Evolutionary conservation across 2,113 vertebrate species (phyloP), one percentile per base, ranked within the genome.

Genomic region (Piaya cayana): DNA sequence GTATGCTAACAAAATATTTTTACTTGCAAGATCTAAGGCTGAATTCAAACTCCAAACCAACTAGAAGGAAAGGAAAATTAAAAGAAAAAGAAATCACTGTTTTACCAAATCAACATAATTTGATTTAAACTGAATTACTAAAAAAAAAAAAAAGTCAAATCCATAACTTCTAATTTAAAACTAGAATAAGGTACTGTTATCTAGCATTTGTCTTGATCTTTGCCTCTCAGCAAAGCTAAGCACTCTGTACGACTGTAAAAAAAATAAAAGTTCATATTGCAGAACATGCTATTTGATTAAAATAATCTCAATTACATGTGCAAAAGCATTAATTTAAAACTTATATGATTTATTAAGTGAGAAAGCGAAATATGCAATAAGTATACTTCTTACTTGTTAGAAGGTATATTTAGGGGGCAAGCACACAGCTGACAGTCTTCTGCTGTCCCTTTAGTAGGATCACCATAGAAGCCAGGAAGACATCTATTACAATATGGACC

Each of bases 401-500:
- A 98, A 60, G 97, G 97, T 53, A 95, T 94, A 53, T 83, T 97
- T 63, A 99, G 95, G 59, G 98, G 99, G 67, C 98, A 99, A 70
- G 98, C 98, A 95, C 99, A 99, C 21, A 96, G 96, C 62, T 97
- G 98, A 71, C 99, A 99, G 50, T 99, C 99, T 71, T 98, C 97
- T 79, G 96, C 52, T 53, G 98, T 98, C 85, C 99, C 98, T 96
- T 97, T 98, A 74, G 97, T 98, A 23, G 99, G 96, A 90, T 99
- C 98, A 6, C 99, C 99, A 95, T 98, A 99, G 97, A 98, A 99
- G 96, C 98, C 98, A 91, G 98, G 97, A 82, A 98, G 97, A 93
- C 98, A 99, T 42, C 85, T 84, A 70, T 98, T 97, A 94, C 99
- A 99, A 49, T 97, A 97, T 1, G 88, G 93, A 52, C 99, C 99